A percentile compares a stretch with the other conserved stretches of the same genome.
Evolutionary conservation across 2,797 vertebrate genomes (phyloP).

Genomic region (Hyperoplus immaculatus): DNA sequence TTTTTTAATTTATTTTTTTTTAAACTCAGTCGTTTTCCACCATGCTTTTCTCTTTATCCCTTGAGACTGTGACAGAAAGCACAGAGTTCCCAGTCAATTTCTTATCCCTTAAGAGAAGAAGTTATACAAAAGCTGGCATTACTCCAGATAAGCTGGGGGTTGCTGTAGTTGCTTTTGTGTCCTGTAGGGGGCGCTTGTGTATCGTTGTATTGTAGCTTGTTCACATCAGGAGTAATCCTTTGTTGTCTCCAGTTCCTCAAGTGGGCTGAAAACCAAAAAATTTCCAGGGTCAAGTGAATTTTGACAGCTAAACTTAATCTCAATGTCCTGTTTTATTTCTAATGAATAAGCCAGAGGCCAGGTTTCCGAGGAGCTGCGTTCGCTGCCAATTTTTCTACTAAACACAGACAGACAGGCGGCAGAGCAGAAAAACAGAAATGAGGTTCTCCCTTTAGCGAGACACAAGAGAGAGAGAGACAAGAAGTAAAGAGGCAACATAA

Average conservation of each 20-base stretch:
- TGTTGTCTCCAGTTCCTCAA: conserved; percentile 36
- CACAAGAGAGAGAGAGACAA: conserved; percentile 33
- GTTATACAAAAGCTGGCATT: conserved; percentile 18
- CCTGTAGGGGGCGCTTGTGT: conserved; percentile 59
- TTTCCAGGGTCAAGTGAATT: conserved; percentile 59
- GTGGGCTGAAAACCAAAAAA: conserved; percentile 48
- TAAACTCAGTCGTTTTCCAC: conserved; percentile 15
- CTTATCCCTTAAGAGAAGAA: conserved; percentile 23
- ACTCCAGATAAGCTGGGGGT: background rate
- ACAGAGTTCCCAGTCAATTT: conserved; percentile 16
- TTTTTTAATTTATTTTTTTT: background rate
- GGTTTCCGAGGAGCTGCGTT: conserved; percentile 18
- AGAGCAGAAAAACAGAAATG: conserved; percentile 12
- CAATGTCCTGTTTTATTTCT: conserved; percentile 28
- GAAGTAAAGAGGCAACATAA: conserved; percentile 12
- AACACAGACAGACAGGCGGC: background rate
- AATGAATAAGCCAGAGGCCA: conserved; percentile 15
- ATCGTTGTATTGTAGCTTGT: conserved; percentile 12
- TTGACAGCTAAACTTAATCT: conserved; percentile 39
- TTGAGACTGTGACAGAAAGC: conserved; percentile 45
- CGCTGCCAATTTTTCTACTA: conserved; percentile 4
- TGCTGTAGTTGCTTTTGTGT: conserved; percentile 18
- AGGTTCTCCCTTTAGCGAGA: conserved; percentile 1
- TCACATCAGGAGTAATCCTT: conserved; percentile 30
- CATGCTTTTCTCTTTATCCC: conserved; percentile 24